A percentile compares a stretch with the other conserved stretches of the same genome.
phyloP scores from a whole-genome alignment of 1,140 invertebrate genomes.

The Pogonomyrmex barbatus region DNA sequence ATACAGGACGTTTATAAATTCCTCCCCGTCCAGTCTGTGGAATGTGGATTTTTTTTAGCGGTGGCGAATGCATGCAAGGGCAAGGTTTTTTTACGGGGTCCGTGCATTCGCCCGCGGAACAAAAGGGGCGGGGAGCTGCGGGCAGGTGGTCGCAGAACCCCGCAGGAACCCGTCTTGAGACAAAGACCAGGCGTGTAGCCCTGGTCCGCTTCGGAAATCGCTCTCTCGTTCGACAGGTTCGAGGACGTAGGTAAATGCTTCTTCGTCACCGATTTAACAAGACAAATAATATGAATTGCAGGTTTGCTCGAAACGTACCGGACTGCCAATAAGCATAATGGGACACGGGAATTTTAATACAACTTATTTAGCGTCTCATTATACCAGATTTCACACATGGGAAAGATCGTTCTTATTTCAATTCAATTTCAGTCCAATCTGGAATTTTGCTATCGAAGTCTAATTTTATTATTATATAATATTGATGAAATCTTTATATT shows the following conservation, averaged over 20 bases:
- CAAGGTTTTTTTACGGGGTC: conserved; percentile 78
- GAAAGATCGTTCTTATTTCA: not conserved
- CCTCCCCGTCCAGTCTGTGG: conserved; percentile 62
- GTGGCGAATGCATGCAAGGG: conserved; percentile 80
- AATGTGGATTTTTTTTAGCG: conserved; percentile 77
- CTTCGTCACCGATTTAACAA: conserved; percentile 61
- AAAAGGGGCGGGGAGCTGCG: not conserved
- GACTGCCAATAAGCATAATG: conserved; percentile 22
- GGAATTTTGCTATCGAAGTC: not conserved
- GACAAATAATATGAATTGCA: conserved; percentile 50
- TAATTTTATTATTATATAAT: not conserved
- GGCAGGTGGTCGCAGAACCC: conserved; percentile 19
- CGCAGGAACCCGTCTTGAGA: conserved; percentile 60
- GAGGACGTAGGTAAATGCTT: conserved; percentile 76
- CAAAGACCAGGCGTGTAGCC: conserved; percentile 71
- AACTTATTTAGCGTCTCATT: not conserved
- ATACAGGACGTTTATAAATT: conserved; percentile 75
- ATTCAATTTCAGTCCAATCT: not conserved
- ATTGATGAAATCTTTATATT: not conserved
- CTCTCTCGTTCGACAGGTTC: conserved; percentile 67
- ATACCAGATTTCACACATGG: not conserved
- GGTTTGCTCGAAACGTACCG: not conserved
- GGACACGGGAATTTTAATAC: not conserved
- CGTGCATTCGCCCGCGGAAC: conserved; percentile 61
- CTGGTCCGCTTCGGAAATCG: conserved; percentile 62